These are phyloP conservation scores for Ophioninae sp. DNA, from an alignment of 2,888 invertebrate genomes.

Conservation along the genomic window DNA sequence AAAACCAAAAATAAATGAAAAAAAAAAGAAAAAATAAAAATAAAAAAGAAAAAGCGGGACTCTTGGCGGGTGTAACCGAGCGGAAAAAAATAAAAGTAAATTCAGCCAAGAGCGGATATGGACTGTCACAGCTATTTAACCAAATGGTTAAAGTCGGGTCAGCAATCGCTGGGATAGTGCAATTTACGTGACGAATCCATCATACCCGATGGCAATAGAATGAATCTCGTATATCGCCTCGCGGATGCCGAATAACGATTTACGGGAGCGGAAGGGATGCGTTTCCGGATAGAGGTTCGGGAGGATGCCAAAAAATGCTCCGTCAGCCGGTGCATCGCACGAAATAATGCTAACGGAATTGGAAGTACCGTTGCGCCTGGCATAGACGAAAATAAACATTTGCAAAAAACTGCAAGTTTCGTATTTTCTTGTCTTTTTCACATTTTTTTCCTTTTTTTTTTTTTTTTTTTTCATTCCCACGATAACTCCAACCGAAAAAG, in stretches of 20 bases:
- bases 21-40: background rate
- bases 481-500: constrained; percentile 1
- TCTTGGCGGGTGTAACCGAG: background rate
- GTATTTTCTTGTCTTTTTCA: background rate
- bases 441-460: background rate
- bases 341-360: constrained; percentile 65
- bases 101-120: constrained; percentile 44
- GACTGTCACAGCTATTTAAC: constrained; percentile 54
- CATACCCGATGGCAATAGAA: constrained; percentile 68
- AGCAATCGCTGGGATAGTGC: constrained; percentile 54
- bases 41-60: background rate
- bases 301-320: constrained; percentile 58
- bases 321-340: constrained; percentile 60
- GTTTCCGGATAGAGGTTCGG: constrained; percentile 40
- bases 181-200: constrained; percentile 68
- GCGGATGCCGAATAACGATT: constrained; percentile 56
- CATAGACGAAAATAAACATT: constrained; percentile 25
- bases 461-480: constrained; percentile 23
- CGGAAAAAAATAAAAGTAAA: constrained; percentile 22
- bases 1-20: background rate
- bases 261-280: constrained; percentile 57
- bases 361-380: constrained; percentile 62
- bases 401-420: constrained; percentile 14
- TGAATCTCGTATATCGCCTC: constrained; percentile 66
- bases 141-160: constrained; percentile 41